Percentiles rank a stretch among this genome's conserved stretches.
Evolutionary conservation across 1,140 invertebrate species (phyloP).

Genomic region (Odontomachus brunneus): DNA sequence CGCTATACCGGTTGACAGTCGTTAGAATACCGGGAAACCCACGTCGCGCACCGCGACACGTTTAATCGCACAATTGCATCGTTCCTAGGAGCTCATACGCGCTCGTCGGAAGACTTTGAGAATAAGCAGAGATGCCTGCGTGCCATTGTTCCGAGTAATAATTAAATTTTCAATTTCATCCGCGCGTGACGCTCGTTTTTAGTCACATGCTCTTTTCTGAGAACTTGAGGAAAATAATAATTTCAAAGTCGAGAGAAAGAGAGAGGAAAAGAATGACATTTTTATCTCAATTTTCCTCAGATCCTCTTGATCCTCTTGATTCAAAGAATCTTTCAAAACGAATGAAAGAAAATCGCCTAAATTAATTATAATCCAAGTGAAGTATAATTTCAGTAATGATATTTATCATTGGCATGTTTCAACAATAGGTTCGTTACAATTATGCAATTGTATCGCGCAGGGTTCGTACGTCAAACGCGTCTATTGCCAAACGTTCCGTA

Average conservation of each 20-base stretch:
- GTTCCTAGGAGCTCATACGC: neutral
- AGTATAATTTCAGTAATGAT: neutral
- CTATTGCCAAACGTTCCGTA: constrained; percentile 3
- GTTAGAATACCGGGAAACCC: neutral
- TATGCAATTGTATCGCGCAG: neutral
- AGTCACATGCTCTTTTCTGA: too few relatives aligned
- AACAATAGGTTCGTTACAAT: constrained; percentile 9
- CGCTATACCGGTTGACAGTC: neutral
- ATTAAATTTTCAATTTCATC: too few relatives aligned
- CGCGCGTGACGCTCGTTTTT: too few relatives aligned
- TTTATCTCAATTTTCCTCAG: too few relatives aligned
- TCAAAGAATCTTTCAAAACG: too few relatives aligned
- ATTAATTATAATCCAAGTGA: too few relatives aligned
- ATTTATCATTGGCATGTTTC: neutral
- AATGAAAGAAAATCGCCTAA: neutral
- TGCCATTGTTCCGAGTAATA: neutral
- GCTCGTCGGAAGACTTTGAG: neutral
- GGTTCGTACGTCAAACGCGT: neutral
- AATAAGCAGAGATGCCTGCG: neutral
- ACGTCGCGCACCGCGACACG: too few relatives aligned
- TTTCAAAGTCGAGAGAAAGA: too few relatives aligned
- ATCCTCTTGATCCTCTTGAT: too few relatives aligned
- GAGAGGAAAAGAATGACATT: too few relatives aligned
- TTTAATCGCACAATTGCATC: neutral
- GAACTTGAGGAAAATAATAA: too few relatives aligned